A percentile compares a stretch with the other conserved stretches of the same genome.
phyloP scores from a whole-genome alignment of 1,140 invertebrate species.

The Macrocentrus cingulum region DNA sequence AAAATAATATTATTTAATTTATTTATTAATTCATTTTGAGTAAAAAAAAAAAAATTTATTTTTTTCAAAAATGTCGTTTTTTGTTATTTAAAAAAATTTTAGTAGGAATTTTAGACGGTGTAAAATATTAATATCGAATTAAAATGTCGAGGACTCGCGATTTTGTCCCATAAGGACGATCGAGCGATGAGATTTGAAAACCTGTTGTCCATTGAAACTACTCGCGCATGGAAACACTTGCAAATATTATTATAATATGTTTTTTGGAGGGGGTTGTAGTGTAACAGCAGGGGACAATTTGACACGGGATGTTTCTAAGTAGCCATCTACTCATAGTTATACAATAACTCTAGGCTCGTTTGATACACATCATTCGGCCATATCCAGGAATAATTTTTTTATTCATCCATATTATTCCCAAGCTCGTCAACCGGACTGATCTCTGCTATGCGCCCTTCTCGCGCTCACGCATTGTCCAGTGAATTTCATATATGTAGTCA shows the following conservation, averaged over 20 bases:
- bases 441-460: neutral
- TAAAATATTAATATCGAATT: conserved; percentile 47
- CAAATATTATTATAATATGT: conserved; percentile 44
- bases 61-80: too few species aligned
- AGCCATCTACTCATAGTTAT: conserved; percentile 42
- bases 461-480: neutral
- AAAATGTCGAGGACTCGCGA: conserved; percentile 36
- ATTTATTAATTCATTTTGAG: too few species aligned
- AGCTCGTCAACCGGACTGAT: conserved; percentile 16
- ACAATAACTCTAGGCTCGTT: conserved; percentile 14
- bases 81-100: too few species aligned
- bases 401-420: conserved; percentile 38
- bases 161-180: conserved; percentile 1
- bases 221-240: conserved; percentile 45
- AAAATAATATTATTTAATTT: too few species aligned
- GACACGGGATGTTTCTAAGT: conserved; percentile 45
- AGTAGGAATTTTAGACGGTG: too few species aligned
- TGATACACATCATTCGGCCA: neutral
- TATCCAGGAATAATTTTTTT: neutral
- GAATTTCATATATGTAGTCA: too few species aligned
- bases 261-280: neutral
- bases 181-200: conserved; percentile 39
- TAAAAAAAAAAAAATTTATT: too few species aligned
- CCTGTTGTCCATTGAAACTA: conserved; percentile 40
- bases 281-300: conserved; percentile 31